These are phyloP conservation scores for Chanos chanos DNA, from an alignment of 2,797 vertebrate species.

Conservation along the genomic window DNA sequence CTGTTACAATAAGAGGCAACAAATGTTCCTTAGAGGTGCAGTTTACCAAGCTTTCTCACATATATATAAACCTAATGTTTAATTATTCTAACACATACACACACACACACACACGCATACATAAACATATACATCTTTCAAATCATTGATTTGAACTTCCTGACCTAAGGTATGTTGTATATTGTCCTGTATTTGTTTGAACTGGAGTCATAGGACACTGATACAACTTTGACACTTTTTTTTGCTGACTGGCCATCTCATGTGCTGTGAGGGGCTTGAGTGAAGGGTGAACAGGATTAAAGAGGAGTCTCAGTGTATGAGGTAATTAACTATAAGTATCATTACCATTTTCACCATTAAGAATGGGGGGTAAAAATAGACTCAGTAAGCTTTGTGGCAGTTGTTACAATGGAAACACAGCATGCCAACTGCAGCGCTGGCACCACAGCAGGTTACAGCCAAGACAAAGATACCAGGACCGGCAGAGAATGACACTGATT, in stretches of 20 bases:
- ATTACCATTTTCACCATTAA: slow-evolving; percentile 43
- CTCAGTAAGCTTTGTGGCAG: slow-evolving; percentile 53
- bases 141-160: too few species aligned
- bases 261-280: slow-evolving; percentile 26
- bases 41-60: too few species aligned
- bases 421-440: slow-evolving; percentile 20
- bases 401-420: slow-evolving; percentile 46
- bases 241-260: slow-evolving; percentile 42
- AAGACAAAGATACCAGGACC: too few species aligned
- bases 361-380: slow-evolving; percentile 56
- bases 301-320: slow-evolving; percentile 50
- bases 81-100: too few species aligned
- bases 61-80: too few species aligned
- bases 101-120: too few species aligned
- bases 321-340: slow-evolving; percentile 63
- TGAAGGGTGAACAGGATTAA: slow-evolving; percentile 42
- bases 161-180: background rate
- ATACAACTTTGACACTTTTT: slow-evolving; percentile 42
- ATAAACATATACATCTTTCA: too few species aligned
- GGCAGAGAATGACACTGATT: too few species aligned
- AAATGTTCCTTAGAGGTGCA: too few species aligned
- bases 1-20: too few species aligned
- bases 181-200: slow-evolving; percentile 16
- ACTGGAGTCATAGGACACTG: slow-evolving; percentile 8
- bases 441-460: too few species aligned